Base-by-base conservation (phyloP, 1,140 invertebrate species). In the Colletes latitarsis region DNA sequence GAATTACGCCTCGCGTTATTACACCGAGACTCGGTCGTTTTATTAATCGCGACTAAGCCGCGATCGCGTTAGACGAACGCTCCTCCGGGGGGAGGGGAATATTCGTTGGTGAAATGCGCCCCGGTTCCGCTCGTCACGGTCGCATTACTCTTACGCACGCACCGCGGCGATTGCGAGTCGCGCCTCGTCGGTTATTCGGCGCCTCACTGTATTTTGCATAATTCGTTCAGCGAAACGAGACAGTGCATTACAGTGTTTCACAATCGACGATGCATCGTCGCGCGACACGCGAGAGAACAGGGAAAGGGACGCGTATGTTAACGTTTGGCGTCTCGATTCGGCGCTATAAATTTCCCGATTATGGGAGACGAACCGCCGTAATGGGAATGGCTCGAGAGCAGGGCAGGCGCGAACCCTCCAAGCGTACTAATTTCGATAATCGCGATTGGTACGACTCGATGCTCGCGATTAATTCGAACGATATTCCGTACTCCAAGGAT, bases 191-290 rank as follows among this genome's bases (percentile, higher is more conserved):
- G 63, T 67, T 73, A 69, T 30, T 79, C 72, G 60, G 73, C 30
- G 30, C 30, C 30, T 30, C 69, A 60, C 60, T 17, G 75, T 43
- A 62, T 81, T 87, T 87, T 87, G 70, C 85, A 85, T 85, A 87
- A 85, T 85, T 87, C 75, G 60, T 63, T 46, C 39, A 70, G 75
- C 53, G 74, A 78, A 82, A 55, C 68, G 69, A 19, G n/a, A 66
- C 52, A 17, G 70, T 1, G 21, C 8, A 53, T 55, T 41, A 70
- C 68, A 14, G 3, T 57, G 68, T 55, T 70, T n/a, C 52, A 17
- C n/a, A 69, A 30, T 39, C 39, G 17, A n/a, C 17, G 39, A 49
- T 43, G 39, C 30, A 30, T 30, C 30, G 30, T 30, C 30, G 30
- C 30, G 30, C 30, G 30, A 30, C 30, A 30, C 30, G 30, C 30